Conservation (phyloP, 2,113 vertebrate genomes). For the Neodon shergylaensis region DNA sequence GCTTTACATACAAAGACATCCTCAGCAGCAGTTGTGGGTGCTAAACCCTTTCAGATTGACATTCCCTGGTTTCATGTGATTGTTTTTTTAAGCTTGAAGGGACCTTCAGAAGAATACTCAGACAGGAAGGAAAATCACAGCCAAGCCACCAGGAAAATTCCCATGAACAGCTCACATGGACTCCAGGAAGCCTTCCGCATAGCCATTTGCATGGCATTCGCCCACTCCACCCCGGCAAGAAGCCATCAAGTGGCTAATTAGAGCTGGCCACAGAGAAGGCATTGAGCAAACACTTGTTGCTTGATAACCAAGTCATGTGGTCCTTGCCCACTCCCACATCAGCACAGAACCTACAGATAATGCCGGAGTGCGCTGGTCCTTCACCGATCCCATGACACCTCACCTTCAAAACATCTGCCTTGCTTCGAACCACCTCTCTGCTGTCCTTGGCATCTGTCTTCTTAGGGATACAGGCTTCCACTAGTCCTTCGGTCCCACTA, state of each 20-base stretch:
- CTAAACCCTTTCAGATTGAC: neutral
- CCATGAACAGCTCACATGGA: neutral
- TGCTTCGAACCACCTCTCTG: neutral
- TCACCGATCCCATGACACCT: neutral
- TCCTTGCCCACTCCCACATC: neutral
- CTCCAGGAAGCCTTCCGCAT: neutral
- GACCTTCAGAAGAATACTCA: neutral
- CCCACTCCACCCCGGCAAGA: slow-evolving; percentile 52
- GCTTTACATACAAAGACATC: neutral
- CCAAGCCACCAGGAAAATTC: neutral
- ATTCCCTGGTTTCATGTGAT: neutral
- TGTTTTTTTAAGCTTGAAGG: neutral
- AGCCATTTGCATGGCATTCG: neutral
- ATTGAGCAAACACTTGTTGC: slow-evolving; percentile 57
- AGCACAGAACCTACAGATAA: neutral
- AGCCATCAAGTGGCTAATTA: slow-evolving; percentile 41
- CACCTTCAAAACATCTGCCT: neutral
- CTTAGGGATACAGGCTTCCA: neutral
- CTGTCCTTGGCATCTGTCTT: neutral
- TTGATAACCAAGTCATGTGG: slow-evolving; percentile 39
- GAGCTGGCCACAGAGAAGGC: slow-evolving; percentile 11
- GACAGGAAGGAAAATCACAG: slow-evolving; percentile 30
- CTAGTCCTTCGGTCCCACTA: neutral
- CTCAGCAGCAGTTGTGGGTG: neutral
- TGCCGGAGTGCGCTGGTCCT: neutral